Percentiles rank a stretch among this genome's conserved stretches.
Conservation (phyloP, 1,140 invertebrate species). For the Atta cephalotes region DNA sequence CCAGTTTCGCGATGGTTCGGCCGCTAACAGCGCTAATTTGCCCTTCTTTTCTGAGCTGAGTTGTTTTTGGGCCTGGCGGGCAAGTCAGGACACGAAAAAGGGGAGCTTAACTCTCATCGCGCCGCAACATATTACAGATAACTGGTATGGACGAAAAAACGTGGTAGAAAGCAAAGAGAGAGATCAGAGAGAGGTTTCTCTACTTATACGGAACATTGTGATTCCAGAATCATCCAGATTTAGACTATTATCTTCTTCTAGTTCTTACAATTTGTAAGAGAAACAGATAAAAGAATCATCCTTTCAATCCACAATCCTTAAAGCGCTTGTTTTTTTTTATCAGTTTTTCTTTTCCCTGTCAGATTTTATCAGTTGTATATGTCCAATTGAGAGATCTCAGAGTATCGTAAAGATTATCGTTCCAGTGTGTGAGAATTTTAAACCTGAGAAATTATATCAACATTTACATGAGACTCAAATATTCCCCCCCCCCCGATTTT, state of each 20-base stretch:
- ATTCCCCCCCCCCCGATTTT: no score
- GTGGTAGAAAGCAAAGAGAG: neutral
- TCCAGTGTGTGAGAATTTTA: neutral
- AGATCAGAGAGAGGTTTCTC: neutral
- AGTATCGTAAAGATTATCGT: neutral
- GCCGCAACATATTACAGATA: slow-evolving; percentile 46
- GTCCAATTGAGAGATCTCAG: neutral
- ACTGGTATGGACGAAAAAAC: neutral
- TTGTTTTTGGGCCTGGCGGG: slow-evolving; percentile 38
- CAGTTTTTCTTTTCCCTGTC: neutral
- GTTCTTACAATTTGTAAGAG: neutral
- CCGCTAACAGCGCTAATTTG: slow-evolving; percentile 32
- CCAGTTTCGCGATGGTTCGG: slow-evolving; percentile 56
- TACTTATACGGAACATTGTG: neutral
- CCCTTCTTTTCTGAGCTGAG: slow-evolving; percentile 41
- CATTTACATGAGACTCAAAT: neutral
- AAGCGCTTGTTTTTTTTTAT: neutral
- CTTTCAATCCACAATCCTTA: neutral
- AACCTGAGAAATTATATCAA: neutral
- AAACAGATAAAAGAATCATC: neutral
- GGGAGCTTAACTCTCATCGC: slow-evolving; percentile 35
- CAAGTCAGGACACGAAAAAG: slow-evolving; percentile 37
- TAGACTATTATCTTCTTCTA: neutral
- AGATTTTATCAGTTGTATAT: neutral
- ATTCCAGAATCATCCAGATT: slow-evolving; percentile 8